These are phyloP conservation scores for Megaptera novaeangliae DNA, from an alignment of 2,113 vertebrate species.

Conservation along the genomic window DNA sequence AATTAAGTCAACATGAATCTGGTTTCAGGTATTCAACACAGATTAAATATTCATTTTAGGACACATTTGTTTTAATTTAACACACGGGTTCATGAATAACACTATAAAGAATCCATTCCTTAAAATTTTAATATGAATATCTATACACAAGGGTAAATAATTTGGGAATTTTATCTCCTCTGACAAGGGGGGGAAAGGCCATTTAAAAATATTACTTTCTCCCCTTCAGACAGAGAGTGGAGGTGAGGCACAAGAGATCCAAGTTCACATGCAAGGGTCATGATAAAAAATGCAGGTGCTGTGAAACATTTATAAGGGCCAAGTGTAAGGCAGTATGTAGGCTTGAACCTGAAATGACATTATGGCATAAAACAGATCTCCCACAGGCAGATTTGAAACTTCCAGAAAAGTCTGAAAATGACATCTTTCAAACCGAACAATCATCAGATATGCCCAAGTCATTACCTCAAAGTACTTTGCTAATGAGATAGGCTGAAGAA, in stretches of 20 bases:
- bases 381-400: conserved; percentile 80
- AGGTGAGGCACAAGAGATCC: conserved; percentile 78
- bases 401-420: conserved; percentile 83
- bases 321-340: conserved; percentile 77
- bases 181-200: conserved; percentile 62
- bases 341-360: conserved; percentile 84
- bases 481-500: conserved; percentile 75
- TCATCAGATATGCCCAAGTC: conserved; percentile 76
- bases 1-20: conserved; percentile 61
- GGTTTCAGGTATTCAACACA: conserved; percentile 51
- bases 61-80: conserved; percentile 72
- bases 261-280: conserved; percentile 80
- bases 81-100: conserved; percentile 56
- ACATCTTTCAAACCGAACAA: conserved; percentile 84
- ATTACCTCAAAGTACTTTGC: conserved; percentile 79
- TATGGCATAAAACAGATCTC: conserved; percentile 82
- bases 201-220: conserved; percentile 75
- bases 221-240: conserved; percentile 63
- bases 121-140: conserved; percentile 82
- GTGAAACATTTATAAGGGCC: conserved; percentile 87
- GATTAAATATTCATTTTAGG: conserved; percentile 51
- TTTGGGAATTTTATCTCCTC: conserved; percentile 70
- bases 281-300: conserved; percentile 86
- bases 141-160: conserved; percentile 66
- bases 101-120: conserved; percentile 69